These are phyloP conservation scores for Orchestia grillus DNA, from an alignment of 1,140 invertebrate genomes.

Conservation along the genomic window DNA sequence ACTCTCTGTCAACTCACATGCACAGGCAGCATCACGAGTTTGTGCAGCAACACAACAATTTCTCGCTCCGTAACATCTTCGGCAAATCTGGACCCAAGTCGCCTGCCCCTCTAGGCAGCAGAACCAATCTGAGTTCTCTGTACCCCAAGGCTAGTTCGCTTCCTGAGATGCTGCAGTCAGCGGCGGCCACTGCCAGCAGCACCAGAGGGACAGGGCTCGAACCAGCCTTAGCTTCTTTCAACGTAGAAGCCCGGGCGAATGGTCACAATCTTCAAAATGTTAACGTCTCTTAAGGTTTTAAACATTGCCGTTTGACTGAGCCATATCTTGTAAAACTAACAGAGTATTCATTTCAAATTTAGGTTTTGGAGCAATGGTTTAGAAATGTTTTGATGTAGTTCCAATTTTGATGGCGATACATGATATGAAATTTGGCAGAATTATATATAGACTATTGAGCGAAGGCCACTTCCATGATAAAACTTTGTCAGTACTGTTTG, in stretches of 20 bases:
- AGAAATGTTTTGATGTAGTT: background rate
- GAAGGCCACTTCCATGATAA: background rate
- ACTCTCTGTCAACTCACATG: slow-evolving; percentile 66
- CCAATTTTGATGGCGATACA: background rate
- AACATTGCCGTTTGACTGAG: background rate
- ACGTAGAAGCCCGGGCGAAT: background rate
- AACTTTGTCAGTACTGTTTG: background rate
- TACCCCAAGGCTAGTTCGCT: background rate
- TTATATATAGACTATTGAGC: background rate
- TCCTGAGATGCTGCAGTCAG: background rate
- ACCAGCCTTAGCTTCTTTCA: background rate
- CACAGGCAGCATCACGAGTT: slow-evolving; percentile 63
- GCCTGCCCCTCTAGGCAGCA: background rate
- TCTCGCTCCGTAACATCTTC: slow-evolving; percentile 27
- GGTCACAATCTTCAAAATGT: background rate
- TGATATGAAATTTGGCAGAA: background rate
- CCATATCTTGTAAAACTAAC: too few relatives aligned
- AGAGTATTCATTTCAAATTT: background rate
- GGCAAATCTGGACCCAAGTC: background rate
- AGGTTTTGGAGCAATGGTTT: too few relatives aligned
- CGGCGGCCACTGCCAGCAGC: background rate
- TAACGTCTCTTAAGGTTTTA: background rate
- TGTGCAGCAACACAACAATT: slow-evolving; percentile 12
- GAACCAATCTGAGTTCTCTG: background rate
- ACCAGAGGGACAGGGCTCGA: background rate